Base-by-base conservation (phyloP, 2,888 invertebrate species). In the Drosophila sordidula region DNA sequence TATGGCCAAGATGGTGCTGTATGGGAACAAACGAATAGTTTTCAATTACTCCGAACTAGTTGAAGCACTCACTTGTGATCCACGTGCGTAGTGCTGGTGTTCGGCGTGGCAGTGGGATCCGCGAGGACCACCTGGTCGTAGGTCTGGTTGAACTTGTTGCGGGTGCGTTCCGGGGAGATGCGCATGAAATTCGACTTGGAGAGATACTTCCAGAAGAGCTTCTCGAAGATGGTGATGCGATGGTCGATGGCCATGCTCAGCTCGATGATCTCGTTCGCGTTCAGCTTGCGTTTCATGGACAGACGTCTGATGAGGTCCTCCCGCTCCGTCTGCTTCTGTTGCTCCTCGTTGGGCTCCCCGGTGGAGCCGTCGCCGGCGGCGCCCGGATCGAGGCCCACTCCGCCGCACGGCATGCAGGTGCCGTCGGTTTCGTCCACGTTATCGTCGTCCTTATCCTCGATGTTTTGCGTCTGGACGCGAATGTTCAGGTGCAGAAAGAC, bases 151-250 rank as follows among this genome's bases (percentile, higher is more conserved):
- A 42, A 45, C 36, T 71, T 80, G 11, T 57, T 65, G 4, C 75
- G 79, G 18, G 73, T 56, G 3, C 71, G 76, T 9, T 82, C 72
- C 22, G 74, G 18, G 4, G 46, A 54, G 14, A 84, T 78, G 44
- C 90, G 89, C 90, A 89, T 89, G 44, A 85, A 85, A 56, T 75
- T 82, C 2, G 90, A 87, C 55, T 89, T 83, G 8, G 90, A 83
- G 4, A 90, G 69, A 61, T 89, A 86, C 32, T 90, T 89, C 90
- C 90, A 90, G 72, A 89, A 90, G 29, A 90, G 80, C 68, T 90
- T 90, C 63, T 90, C 90, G 51, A 90, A 91, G 16, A 90, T 88
- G 4, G 91, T 90, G 0, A 70, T 57, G 0, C 85, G 80, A 39
- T 85, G 80, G 50, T 85, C 87, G 16, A 85, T 77, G 57, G 85